phyloP scores from a whole-genome alignment of 2,113 vertebrate species.

The Atherinomorus stipes region DNA sequence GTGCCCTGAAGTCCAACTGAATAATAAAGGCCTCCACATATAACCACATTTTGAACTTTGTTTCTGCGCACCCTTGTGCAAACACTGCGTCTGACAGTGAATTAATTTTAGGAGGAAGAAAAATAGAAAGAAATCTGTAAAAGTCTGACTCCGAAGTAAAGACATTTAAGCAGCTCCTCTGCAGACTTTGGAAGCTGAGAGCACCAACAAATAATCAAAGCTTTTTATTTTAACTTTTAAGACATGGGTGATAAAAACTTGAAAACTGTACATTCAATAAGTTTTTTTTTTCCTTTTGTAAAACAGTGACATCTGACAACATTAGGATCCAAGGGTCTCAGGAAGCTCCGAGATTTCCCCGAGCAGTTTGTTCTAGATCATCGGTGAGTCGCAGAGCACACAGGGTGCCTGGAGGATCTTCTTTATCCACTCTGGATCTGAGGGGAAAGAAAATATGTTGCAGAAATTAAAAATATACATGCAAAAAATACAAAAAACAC shows the following conservation, averaged over 20 bases:
- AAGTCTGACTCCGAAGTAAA: slow-evolving; percentile 64
- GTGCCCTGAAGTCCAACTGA: slow-evolving; percentile 71
- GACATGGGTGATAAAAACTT: slow-evolving; percentile 47
- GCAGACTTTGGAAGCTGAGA: slow-evolving; percentile 33
- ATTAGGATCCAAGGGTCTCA: neutral
- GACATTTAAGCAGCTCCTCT: slow-evolving; percentile 42
- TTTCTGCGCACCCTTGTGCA: slow-evolving; percentile 57
- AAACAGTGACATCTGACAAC: slow-evolving; percentile 10
- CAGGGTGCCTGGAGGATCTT: slow-evolving; percentile 92
- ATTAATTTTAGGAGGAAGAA: slow-evolving; percentile 49
- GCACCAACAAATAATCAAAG: slow-evolving; percentile 54
- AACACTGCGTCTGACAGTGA: slow-evolving; percentile 52
- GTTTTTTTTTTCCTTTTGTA: neutral
- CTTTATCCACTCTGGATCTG: slow-evolving; percentile 98
- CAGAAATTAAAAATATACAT: neutral
- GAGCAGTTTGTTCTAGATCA: slow-evolving; percentile 81
- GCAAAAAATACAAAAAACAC: neutral
- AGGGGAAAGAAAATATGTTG: slow-evolving; percentile 26
- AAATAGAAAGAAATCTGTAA: slow-evolving; percentile 53
- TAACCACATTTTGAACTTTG: slow-evolving; percentile 69
- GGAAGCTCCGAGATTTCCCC: slow-evolving; percentile 34
- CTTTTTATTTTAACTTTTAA: slow-evolving; percentile 66
- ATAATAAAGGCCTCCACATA: slow-evolving; percentile 71
- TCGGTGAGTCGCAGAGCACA: slow-evolving; percentile 93
- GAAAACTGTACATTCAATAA: slow-evolving; percentile 46